Evolutionary conservation across 2,888 invertebrate genomes (phyloP).

Genomic region (Liposcelis brunnea): DNA sequence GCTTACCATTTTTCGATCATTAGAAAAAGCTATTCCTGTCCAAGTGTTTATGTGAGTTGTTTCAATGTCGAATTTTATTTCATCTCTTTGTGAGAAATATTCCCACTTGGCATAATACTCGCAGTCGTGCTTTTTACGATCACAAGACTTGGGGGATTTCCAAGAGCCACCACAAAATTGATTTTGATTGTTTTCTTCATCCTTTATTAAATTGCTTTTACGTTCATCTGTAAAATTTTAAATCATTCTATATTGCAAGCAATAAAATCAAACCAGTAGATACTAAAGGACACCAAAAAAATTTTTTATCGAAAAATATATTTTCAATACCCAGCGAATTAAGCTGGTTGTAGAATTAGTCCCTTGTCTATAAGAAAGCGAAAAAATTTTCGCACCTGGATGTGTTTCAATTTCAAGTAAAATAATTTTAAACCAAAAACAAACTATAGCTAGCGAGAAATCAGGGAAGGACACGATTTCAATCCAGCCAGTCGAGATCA

Average conservation of each 20-base stretch:
- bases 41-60: conserved; percentile 62
- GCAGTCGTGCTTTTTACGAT: conserved; percentile 43
- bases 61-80: conserved; percentile 60
- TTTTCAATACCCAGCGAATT: too few relatives aligned
- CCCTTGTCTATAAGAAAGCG: too few relatives aligned
- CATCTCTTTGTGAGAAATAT: conserved; percentile 48
- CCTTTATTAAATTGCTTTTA: conserved; percentile 27
- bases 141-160: conserved; percentile 55
- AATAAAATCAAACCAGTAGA: neutral
- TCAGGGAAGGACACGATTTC: too few relatives aligned
- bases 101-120: conserved; percentile 71
- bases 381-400: too few relatives aligned
- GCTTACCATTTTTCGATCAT: conserved; percentile 69
- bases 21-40: conserved; percentile 83
- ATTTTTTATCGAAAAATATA: too few relatives aligned
- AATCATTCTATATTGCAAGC: conserved; percentile 1
- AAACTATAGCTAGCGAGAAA: too few relatives aligned
- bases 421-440: too few relatives aligned
- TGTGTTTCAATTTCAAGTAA: too few relatives aligned
- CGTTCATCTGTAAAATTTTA: conserved; percentile 30
- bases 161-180: conserved; percentile 65
- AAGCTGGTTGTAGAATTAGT: too few relatives aligned
- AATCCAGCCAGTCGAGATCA: too few relatives aligned
- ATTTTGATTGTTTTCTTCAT: conserved; percentile 23
- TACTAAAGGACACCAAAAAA: too few relatives aligned